These are phyloP conservation scores for Pomacea canaliculata DNA, from an alignment of 2,888 invertebrate genomes.

Conservation along the genomic window DNA sequence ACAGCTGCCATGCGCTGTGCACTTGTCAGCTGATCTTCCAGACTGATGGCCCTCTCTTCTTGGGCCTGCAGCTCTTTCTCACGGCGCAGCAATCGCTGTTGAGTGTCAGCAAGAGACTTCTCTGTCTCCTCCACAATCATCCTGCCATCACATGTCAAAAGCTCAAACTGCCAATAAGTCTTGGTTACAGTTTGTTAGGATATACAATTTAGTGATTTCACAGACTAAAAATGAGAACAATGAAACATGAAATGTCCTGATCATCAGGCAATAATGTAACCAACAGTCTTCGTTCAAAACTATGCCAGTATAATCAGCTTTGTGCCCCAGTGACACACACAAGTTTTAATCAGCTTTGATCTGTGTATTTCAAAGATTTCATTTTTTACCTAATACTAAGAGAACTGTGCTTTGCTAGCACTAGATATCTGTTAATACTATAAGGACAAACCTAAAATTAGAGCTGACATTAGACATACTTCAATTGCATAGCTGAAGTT, in stretches of 20 bases:
- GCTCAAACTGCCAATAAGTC: neutral
- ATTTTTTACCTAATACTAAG: too few species aligned
- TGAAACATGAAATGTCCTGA: neutral
- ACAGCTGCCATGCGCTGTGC: conserved; percentile 25
- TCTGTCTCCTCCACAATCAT: conserved; percentile 68
- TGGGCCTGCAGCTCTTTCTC: conserved; percentile 62
- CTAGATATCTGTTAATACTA: too few species aligned
- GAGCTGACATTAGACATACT: conserved; percentile 42
- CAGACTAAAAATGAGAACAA: neutral
- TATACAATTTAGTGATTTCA: neutral
- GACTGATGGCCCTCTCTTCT: conserved; percentile 50
- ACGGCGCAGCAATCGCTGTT: conserved; percentile 54
- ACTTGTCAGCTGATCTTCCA: conserved; percentile 58
- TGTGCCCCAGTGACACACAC: too few species aligned
- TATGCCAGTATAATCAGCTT: too few species aligned
- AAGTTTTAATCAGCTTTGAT: too few species aligned
- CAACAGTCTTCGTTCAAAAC: too few species aligned
- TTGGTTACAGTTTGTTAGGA: neutral
- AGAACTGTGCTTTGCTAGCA: too few species aligned
- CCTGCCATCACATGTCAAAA: conserved; percentile 39
- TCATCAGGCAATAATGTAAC: neutral
- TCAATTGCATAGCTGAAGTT: conserved; percentile 65
- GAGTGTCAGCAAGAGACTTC: conserved; percentile 59
- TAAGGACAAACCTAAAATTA: neutral
- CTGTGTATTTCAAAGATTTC: too few species aligned